Evolutionary conservation across 64 coral and sea anemone species (phyloP).

Genomic region (Porites australiensis): DNA sequence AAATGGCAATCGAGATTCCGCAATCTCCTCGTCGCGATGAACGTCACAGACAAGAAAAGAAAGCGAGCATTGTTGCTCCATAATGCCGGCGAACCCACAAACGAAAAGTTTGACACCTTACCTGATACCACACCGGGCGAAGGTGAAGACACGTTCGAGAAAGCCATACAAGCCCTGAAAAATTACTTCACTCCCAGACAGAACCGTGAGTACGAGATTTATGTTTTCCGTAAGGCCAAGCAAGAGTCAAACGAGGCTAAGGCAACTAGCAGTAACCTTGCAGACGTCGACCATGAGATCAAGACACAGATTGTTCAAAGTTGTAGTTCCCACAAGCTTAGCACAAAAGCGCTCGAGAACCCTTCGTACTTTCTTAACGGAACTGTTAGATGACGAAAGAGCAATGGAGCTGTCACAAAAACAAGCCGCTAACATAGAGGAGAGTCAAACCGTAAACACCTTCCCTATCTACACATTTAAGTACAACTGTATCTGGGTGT

Average conservation of each 20-base stretch:
- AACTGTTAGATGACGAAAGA: constrained; percentile 58
- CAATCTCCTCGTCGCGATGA: constrained; percentile 17
- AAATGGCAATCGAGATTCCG: constrained; percentile 36
- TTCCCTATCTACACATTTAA: not conserved
- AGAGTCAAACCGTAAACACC: constrained; percentile 8
- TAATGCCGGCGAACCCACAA: constrained; percentile 1
- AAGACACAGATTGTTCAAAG: constrained; percentile 50
- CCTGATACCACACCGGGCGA: not conserved
- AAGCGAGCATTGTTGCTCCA: constrained; percentile 38
- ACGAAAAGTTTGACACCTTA: constrained; percentile 34
- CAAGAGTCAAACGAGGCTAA: constrained; percentile 31
- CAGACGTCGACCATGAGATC: constrained; percentile 22
- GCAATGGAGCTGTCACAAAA: constrained; percentile 56
- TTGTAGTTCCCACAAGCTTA: constrained; percentile 20
- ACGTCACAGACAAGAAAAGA: constrained; percentile 35
- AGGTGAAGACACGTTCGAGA: not conserved
- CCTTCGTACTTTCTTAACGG: constrained; percentile 1
- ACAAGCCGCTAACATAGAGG: constrained; percentile 52
- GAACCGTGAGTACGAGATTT: constrained; percentile 57
- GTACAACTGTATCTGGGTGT: not conserved
- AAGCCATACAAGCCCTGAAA: not conserved
- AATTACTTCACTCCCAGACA: constrained; percentile 36
- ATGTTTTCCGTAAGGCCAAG: constrained; percentile 36
- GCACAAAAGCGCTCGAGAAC: constrained; percentile 64
- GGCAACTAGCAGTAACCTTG: constrained; percentile 36